Base-by-base conservation (phyloP, 2,888 invertebrate species). In the Anaspis maculata region DNA sequence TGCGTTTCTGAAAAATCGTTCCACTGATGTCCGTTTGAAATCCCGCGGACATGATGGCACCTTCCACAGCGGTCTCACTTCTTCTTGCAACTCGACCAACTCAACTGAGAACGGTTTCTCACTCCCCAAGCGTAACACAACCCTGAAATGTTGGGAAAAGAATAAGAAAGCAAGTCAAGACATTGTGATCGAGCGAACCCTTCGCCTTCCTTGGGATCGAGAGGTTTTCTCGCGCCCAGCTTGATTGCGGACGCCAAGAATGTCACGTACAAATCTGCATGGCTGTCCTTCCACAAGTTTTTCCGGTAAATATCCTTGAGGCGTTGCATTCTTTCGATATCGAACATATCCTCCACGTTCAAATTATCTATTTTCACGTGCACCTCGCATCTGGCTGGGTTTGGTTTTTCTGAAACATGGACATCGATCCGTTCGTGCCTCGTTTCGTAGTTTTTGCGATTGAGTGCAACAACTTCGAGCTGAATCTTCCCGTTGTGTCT, bases 351-450 rank as follows among this genome's bases (percentile, higher is more conserved):
- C 45, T 89, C 87, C 32, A 90, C 85, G 56, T 91, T 89, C 13
- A 90, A 67, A 63, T 91, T 91, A 60, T 89, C 84, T 27, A 92
- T 86, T 66, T 91, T 91, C 54, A 92, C 68, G 57, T 88, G 83
- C 3, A 90, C 80, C 52, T 89, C 80, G 56, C 82, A 79, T 25
- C 74, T 75, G 0, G 85, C 79, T 41, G 79, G 73, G 44, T 74
- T 76, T 37, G 72, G 65, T 53, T 83, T 85, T 10, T 77, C 73
- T 2, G 71, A 67, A 9, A 89, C 72, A 31, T 73, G 73, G 34
- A 88, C 68, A 0, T 75, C 70, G 5, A 87, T 58, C 1, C 76
- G 64, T 23, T 73, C 69, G 12, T 74, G 71, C 1, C 79, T 70
- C 0, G 86, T 86, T 53, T 87, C 82, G 58, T 83, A 89, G 28